These are phyloP conservation scores for Ylistrum balloti DNA, from an alignment of 1,140 invertebrate genomes.

Conservation along the genomic window DNA sequence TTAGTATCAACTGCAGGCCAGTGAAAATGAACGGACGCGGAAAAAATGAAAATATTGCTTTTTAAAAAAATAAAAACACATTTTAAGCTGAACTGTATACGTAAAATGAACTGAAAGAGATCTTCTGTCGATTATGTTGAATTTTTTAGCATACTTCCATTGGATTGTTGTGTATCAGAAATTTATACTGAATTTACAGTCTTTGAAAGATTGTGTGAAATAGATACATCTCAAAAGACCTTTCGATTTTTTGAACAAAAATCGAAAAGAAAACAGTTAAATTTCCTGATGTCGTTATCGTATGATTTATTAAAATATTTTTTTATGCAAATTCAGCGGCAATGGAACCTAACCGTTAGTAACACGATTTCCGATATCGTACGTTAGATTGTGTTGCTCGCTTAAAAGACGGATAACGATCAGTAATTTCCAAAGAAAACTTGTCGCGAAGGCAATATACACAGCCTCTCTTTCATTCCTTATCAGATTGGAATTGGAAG, in stretches of 20 bases:
- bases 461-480: neutral
- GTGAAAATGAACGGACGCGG: too few species aligned
- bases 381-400: neutral
- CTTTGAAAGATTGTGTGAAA: neutral
- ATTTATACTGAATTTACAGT: neutral
- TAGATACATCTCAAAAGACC: too few species aligned
- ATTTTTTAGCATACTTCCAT: neutral
- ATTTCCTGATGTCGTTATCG: too few species aligned
- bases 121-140: too few species aligned
- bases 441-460: neutral
- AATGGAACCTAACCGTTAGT: neutral
- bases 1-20: too few species aligned
- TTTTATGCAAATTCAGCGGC: neutral
- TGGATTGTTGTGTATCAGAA: neutral
- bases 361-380: neutral
- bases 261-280: too few species aligned
- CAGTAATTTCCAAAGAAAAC: neutral
- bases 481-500: neutral
- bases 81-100: too few species aligned
- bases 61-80: too few species aligned
- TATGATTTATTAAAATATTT: too few species aligned
- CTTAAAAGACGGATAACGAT: neutral
- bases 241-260: too few species aligned
- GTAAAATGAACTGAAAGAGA: too few species aligned
- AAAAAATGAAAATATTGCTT: too few species aligned